Evolutionary conservation across 1,140 invertebrate genomes (phyloP), one percentile per base, ranked within the genome.

Genomic region (Heliothis virescens): DNA sequence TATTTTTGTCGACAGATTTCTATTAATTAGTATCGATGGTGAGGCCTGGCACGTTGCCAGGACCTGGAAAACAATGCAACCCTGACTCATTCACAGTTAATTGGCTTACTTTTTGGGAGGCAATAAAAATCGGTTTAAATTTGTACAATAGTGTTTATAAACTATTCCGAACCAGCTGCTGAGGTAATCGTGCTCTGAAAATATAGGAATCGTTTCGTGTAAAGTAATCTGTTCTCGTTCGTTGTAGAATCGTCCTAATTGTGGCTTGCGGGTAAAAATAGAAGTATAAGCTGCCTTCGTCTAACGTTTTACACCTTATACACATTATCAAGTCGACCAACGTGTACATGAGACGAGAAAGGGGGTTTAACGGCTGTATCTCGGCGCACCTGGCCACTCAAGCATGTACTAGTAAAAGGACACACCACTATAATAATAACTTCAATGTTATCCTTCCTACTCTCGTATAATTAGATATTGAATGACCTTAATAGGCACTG

Each of bases 101-200:
- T 90, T 88, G 85, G 84, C 82, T 85, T 85, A 88, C 88, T 89
- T 89, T 86, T 88, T 80, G 74, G 84, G 79, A 82, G 82, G 82
- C 85, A 85, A 87, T 90, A 91, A 91, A 90, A 90, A 84, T 82
- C 83, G 78, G 57, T 81, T 73, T 86, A 82, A 88, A 85, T 86
- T 72, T 85, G 79, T 82, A 65, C 82, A 80, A 78, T 79, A 72
- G 18, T 80, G 81, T 83, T 83, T 85, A 79, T 79, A 82, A 81
- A 85, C 74, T 79, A 84, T 83, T 80, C 67, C 55, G 18, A 71
- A 62, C 59, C 63, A 72, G 75, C 60, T 76, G 48, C 63, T 67
- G 50, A 65, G 57, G 63, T 63, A 80, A 80, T 72, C 72, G 16
- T 12, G 63, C 21, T 62, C 41, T 41, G 57, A 73, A 81, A 67